Base-by-base conservation (phyloP, 1,140 invertebrate species). In the Musca domestica region DNA sequence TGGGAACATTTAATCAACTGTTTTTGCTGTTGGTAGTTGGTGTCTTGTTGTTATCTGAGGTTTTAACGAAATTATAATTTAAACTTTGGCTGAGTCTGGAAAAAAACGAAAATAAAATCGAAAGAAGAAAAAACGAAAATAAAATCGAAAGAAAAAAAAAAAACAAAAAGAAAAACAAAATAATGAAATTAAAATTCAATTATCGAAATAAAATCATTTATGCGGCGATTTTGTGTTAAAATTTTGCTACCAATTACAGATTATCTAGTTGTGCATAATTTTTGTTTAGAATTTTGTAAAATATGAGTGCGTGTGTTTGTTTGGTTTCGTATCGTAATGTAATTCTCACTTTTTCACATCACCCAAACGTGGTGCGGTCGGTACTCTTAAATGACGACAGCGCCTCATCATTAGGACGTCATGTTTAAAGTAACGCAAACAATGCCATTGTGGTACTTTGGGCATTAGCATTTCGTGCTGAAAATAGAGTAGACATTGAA, bases 391-490 rank as follows among this genome's bases (percentile, higher is more conserved):
- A 56, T 80, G 77, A 65, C 87, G 85, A 84, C 90, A 92, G 64
- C 89, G 87, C 65, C 90, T 85, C 67, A 91, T 87, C 63, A 90
- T 81, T 27, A 81, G 67, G 19, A 81, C 74, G 71, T 91, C 90
- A 71, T 91, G 90, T 73, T 91, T 90, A 67, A 91, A 85, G 78
- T 92, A 92, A 67, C 91, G 84, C 73, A 91, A 83, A 80, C 90
- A 92, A 76, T 92, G 90, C 89, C 89, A 92, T 74, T 92, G 91
- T 3, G 91, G 91, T 67, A 92, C 87, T 71, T 81, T 81, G 46
- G 78, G 76, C 75, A 79, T 77, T 41, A 78, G 71, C 65, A 76
- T 76, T 71, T 78, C 75, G 66, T 80, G 76, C 78, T 80, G 47
- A 0, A 66, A 66, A 56, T 7, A 7, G 30, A 64, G 48, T 17